Conservation (phyloP, 2,888 invertebrate genomes). For the Charanyca ferruginea region DNA sequence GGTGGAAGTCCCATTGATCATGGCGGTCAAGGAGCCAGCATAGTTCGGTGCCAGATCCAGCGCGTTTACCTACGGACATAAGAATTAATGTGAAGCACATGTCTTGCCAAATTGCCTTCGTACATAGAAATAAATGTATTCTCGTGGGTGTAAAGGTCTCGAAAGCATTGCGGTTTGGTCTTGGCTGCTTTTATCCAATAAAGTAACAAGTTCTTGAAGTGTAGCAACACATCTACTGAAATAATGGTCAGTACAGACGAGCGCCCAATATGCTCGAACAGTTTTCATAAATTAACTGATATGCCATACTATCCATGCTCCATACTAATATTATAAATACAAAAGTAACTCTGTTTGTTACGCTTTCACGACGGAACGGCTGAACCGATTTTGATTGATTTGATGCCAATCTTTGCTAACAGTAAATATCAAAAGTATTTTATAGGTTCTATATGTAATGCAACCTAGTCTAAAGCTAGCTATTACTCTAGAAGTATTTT, state of each 20-base stretch:
- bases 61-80: constrained; percentile 89
- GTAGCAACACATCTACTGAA: neutral
- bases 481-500: no score
- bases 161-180: neutral
- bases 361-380: no score
- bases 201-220: constrained; percentile 1
- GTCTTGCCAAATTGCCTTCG: constrained; percentile 36
- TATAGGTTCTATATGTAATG: no score
- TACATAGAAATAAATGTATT: constrained; percentile 33
- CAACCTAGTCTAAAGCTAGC: no score
- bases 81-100: constrained; percentile 26
- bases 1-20: constrained; percentile 93
- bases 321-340: no score
- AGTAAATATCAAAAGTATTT: constrained; percentile 59
- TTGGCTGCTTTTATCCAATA: constrained; percentile 26
- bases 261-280: neutral
- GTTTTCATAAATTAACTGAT: neutral
- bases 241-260: neutral
- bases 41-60: constrained; percentile 93
- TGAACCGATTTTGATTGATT: no score
- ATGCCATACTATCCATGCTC: no score
- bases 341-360: no score
- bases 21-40: constrained; percentile 92
- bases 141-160: constrained; percentile 17
- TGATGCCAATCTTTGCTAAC: neutral